A percentile compares a stretch with the other conserved stretches of the same genome.
Evolutionary conservation across 1,140 invertebrate genomes (phyloP).

Genomic region (Atta cephalotes): DNA sequence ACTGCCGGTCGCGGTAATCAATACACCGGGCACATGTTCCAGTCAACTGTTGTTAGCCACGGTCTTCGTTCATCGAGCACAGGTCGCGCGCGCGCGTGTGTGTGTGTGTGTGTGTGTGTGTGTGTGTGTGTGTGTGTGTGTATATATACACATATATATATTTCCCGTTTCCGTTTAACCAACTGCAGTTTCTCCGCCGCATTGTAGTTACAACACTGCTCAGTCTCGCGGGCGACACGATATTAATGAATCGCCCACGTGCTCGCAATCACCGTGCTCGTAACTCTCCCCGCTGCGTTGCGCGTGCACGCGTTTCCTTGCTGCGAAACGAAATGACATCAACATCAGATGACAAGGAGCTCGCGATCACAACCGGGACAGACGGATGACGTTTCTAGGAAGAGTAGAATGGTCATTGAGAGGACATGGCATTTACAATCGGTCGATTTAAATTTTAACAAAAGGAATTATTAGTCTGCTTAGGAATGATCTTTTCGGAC

Average conservation of each 20-base stretch:
- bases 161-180: not conserved
- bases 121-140: too few relatives aligned
- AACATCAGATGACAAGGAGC: constrained; percentile 2
- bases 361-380: not conserved
- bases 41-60: constrained; percentile 32
- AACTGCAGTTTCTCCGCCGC: not conserved
- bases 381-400: not conserved
- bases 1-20: constrained; percentile 18
- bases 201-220: constrained; percentile 44
- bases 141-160: not conserved
- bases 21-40: constrained; percentile 37
- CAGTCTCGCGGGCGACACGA: constrained; percentile 44
- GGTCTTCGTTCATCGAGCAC: constrained; percentile 11
- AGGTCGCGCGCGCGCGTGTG: not conserved
- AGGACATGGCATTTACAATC: not conserved
- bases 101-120: too few relatives aligned
- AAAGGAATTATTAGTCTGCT: too few relatives aligned
- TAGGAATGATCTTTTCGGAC: not conserved
- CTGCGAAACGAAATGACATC: not conserved
- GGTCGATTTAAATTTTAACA: not conserved
- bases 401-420: not conserved
- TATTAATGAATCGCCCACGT: constrained; percentile 78
- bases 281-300: constrained; percentile 53
- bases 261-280: constrained; percentile 64
- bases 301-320: constrained; percentile 9